These are phyloP conservation scores for Nemoura dubitans DNA, from an alignment of 2,888 invertebrate species.

Conservation along the genomic window DNA sequence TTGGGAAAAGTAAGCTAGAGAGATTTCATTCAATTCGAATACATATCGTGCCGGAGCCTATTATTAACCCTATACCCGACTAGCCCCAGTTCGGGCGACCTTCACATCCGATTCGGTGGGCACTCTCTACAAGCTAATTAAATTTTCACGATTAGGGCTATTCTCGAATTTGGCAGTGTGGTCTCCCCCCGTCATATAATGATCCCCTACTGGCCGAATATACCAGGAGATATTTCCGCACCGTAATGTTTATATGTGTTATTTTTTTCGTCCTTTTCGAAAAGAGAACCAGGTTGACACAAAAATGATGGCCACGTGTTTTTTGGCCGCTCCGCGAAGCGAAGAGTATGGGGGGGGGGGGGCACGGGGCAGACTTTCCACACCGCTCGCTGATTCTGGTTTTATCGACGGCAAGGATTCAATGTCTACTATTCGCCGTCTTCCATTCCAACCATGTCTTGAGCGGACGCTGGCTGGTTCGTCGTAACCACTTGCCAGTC, in stretches of 20 bases:
- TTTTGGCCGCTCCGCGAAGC: no score
- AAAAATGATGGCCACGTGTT: not conserved
- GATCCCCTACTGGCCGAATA: not conserved
- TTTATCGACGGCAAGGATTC: slow-evolving; percentile 9
- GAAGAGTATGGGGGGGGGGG: slow-evolving; percentile 18
- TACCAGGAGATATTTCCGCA: not conserved
- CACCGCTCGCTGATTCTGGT: slow-evolving; percentile 31
- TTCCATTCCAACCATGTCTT: no score
- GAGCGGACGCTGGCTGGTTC: not conserved
- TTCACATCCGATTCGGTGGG: not conserved
- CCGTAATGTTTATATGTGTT: not conserved
- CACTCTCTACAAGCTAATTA: not conserved
- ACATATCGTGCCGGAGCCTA: not conserved
- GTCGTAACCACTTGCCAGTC: slow-evolving; percentile 48
- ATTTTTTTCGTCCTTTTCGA: not conserved
- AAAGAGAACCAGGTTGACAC: not conserved
- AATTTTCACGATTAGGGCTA: not conserved
- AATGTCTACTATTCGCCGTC: not conserved
- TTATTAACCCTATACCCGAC: slow-evolving; percentile 2
- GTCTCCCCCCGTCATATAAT: not conserved
- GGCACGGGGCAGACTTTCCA: slow-evolving; percentile 7
- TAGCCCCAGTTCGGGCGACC: not conserved
- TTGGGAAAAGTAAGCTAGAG: not conserved
- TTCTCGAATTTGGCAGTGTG: not conserved
- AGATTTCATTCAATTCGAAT: slow-evolving; percentile 3